Conservation (phyloP, 2,888 invertebrate genomes). For the Papilio gigon region DNA sequence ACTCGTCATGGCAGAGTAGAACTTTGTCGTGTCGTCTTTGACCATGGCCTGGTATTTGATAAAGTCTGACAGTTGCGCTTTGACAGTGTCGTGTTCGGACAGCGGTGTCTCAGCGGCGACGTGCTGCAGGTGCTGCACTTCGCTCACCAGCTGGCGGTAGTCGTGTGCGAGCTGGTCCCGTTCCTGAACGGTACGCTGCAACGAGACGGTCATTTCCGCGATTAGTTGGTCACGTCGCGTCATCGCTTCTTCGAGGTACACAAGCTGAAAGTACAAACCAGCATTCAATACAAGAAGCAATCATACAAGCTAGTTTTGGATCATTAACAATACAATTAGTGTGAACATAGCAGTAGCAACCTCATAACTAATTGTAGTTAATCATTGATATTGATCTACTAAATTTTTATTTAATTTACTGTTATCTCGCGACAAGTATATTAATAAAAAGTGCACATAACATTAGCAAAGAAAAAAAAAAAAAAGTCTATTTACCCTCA, state of each 20-base stretch:
- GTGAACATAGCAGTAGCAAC: no score
- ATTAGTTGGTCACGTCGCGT: conserved; percentile 87
- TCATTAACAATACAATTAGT: not conserved
- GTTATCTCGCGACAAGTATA: no score
- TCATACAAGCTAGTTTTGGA: conserved; percentile 49
- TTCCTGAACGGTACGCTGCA: conserved; percentile 85
- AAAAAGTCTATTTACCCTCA: not conserved
- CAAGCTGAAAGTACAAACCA: conserved; percentile 84
- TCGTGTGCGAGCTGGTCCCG: conserved; percentile 84
- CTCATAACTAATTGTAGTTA: no score
- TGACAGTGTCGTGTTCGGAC: conserved; percentile 70
- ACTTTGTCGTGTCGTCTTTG: conserved; percentile 75
- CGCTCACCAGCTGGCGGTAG: conserved; percentile 83
- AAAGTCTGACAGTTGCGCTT: conserved; percentile 74
- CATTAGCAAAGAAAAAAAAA: no score
- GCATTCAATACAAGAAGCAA: conserved; percentile 55
- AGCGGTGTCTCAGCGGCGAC: conserved; percentile 62
- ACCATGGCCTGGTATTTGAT: conserved; percentile 72
- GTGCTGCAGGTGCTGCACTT: conserved; percentile 80
- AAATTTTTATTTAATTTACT: no score
- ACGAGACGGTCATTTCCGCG: conserved; percentile 86
- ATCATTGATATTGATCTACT: no score
- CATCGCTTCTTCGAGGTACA: conserved; percentile 87
- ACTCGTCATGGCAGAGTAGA: conserved; percentile 73
- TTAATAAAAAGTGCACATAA: not conserved